phyloP scores from a whole-genome alignment of 1,140 invertebrate species.

The Drosophila albomicans region DNA sequence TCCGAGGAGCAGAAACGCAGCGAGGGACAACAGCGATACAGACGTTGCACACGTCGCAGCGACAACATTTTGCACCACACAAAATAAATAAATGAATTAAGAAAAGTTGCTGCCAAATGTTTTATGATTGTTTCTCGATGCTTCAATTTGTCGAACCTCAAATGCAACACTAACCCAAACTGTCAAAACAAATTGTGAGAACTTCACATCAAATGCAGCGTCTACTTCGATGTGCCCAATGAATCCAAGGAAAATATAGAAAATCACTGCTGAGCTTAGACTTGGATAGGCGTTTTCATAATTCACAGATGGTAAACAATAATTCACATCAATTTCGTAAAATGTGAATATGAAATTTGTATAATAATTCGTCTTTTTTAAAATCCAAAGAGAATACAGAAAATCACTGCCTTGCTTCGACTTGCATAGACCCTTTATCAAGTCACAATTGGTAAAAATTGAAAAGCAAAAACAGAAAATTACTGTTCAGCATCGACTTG shows the following conservation, averaged over 20 bases:
- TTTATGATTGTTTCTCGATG: conserved; percentile 22
- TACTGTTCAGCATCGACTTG: too few relatives aligned
- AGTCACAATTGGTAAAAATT: too few relatives aligned
- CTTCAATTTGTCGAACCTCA: conserved; percentile 23
- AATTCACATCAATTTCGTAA: too few relatives aligned
- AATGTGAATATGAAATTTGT: too few relatives aligned
- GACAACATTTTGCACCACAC: conserved; percentile 44
- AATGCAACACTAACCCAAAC: conserved; percentile 17
- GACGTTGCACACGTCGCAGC: conserved; percentile 46
- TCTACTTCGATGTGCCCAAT: conserved; percentile 5
- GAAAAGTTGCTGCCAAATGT: conserved; percentile 13
- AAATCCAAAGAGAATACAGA: too few relatives aligned
- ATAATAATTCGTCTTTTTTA: too few relatives aligned
- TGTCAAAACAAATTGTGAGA: background rate
- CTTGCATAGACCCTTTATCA: too few relatives aligned
- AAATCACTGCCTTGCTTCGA: too few relatives aligned
- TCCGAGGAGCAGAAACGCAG: conserved; percentile 61
- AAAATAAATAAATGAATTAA: background rate
- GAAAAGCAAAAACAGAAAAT: too few relatives aligned
- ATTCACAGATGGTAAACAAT: too few relatives aligned
- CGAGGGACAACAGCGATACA: conserved; percentile 39
- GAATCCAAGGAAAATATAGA: too few relatives aligned
- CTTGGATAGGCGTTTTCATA: too few relatives aligned
- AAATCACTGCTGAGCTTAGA: background rate
- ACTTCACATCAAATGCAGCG: background rate